A percentile compares a stretch with the other conserved stretches of the same genome.
Evolutionary conservation across 2,113 vertebrate genomes (phyloP).

Genomic region (Lucifuga dentata): DNA sequence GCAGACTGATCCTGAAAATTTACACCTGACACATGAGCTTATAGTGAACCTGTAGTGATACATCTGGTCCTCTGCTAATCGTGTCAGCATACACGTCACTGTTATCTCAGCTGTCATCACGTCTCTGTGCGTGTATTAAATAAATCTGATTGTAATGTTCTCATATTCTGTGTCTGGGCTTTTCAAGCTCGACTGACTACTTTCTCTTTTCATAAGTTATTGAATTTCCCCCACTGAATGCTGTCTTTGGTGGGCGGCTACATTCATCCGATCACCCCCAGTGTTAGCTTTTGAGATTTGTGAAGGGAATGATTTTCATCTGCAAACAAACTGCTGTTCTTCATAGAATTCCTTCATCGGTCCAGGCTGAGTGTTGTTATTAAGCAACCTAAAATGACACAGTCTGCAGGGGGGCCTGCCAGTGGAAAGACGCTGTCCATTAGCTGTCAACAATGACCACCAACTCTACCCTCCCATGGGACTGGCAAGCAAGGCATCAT

Average conservation of each 20-base stretch:
- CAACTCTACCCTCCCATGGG: constrained; percentile 70
- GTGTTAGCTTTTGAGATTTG: constrained; percentile 73
- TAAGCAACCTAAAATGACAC: constrained; percentile 69
- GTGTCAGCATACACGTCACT: constrained; percentile 8
- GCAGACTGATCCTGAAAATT: constrained; percentile 8
- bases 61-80: background rate
- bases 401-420: constrained; percentile 61
- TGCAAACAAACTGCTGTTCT: constrained; percentile 69
- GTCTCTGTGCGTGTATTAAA: constrained; percentile 23
- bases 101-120: constrained; percentile 10
- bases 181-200: constrained; percentile 46
- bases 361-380: constrained; percentile 56
- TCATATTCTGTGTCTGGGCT: constrained; percentile 45
- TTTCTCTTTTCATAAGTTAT: constrained; percentile 55
- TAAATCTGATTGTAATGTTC: constrained; percentile 44
- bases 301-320: constrained; percentile 69
- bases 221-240: constrained; percentile 59
- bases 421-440: constrained; percentile 76
- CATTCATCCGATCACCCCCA: constrained; percentile 63
- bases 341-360: constrained; percentile 53
- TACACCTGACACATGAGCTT: background rate
- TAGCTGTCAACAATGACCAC: constrained; percentile 78
- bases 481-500: constrained; percentile 72
- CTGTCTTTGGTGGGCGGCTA: constrained; percentile 37
- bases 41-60: background rate